Percentiles rank a stretch among this genome's conserved stretches.
Evolutionary conservation across 2,888 invertebrate species (phyloP).

Genomic region (Cactoblastis cactorum): DNA sequence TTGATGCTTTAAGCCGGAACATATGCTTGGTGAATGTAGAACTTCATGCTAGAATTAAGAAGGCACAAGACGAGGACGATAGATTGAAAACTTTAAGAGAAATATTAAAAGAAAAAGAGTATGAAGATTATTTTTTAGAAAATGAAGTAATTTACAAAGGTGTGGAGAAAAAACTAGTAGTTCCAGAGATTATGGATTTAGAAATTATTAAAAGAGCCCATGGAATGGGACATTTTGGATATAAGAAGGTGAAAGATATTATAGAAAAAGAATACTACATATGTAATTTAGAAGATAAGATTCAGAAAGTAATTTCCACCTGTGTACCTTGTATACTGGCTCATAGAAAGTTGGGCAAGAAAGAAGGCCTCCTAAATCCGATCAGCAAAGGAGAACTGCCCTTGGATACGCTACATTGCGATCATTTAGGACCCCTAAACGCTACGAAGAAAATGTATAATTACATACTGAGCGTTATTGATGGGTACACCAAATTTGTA

Average conservation of each 20-base stretch:
- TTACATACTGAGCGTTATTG: slow-evolving; percentile 31
- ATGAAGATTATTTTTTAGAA: slow-evolving; percentile 18
- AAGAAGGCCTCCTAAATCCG: slow-evolving; percentile 31
- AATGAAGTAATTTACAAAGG: slow-evolving; percentile 16
- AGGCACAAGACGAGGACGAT: slow-evolving; percentile 18
- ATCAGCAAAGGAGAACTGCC: slow-evolving; percentile 34
- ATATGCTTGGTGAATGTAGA: slow-evolving; percentile 4
- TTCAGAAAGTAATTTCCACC: slow-evolving; percentile 9
- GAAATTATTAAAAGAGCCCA: slow-evolving; percentile 38
- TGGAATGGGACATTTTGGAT: slow-evolving; percentile 39
- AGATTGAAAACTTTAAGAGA: neutral
- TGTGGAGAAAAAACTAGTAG: slow-evolving; percentile 17
- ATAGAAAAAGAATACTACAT: slow-evolving; percentile 31
- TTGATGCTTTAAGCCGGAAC: slow-evolving; percentile 20
- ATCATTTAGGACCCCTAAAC: slow-evolving; percentile 36
- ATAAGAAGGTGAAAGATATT: slow-evolving; percentile 9
- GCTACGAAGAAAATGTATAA: slow-evolving; percentile 32
- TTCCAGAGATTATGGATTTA: slow-evolving; percentile 36
- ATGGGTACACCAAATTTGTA: slow-evolving; percentile 32
- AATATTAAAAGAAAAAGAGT: slow-evolving; percentile 6
- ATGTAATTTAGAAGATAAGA: slow-evolving; percentile 15
- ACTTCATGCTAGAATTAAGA: slow-evolving; percentile 8
- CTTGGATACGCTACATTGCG: slow-evolving; percentile 33
- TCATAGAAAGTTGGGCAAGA: slow-evolving; percentile 26
- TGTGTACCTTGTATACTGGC: slow-evolving; percentile 19